A percentile compares a stretch with the other conserved stretches of the same genome.
Conservation (phyloP, 2,797 vertebrate species). For the Sitta carolinensis region DNA sequence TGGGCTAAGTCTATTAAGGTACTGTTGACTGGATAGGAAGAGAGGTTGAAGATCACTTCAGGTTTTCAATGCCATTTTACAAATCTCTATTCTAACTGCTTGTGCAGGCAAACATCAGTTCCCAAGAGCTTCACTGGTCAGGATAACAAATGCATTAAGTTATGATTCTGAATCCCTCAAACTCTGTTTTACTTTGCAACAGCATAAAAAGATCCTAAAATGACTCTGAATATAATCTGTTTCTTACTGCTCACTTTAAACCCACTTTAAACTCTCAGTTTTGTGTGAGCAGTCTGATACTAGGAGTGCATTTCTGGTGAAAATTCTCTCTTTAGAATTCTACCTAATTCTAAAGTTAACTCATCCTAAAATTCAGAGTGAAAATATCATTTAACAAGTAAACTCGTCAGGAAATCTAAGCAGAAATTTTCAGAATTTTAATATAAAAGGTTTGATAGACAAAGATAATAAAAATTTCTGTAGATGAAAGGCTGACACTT, state of each 20-base stretch:
- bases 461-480: background rate
- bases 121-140: background rate
- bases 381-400: background rate
- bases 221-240: background rate
- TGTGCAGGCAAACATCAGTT: background rate
- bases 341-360: background rate
- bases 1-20: background rate
- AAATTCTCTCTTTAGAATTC: no score
- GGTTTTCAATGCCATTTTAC: background rate
- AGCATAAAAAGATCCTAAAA: background rate
- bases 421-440: background rate
- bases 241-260: background rate
- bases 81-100: background rate
- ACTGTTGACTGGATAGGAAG: background rate
- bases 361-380: background rate
- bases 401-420: background rate
- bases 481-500: background rate
- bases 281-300: background rate
- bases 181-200: background rate
- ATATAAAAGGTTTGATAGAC: background rate
- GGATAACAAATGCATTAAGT: background rate
- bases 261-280: background rate
- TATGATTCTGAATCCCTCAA: background rate
- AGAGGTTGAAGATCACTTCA: background rate
- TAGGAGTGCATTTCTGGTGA: background rate